phyloP scores from a whole-genome alignment of 1,140 invertebrate species.

The Calycopis cecrops region DNA sequence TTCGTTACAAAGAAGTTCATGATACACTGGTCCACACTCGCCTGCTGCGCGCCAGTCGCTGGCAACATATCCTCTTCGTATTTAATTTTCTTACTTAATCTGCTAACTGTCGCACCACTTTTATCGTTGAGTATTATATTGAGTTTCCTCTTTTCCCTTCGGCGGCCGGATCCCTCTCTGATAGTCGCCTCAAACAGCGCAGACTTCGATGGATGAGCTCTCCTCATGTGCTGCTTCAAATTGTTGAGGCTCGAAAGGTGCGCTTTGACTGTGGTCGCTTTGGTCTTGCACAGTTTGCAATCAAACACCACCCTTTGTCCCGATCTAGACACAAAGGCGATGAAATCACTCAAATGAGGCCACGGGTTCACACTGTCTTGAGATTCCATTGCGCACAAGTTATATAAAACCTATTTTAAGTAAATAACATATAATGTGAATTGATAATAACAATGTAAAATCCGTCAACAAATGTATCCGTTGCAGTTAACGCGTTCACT shows the following conservation, averaged over 20 bases:
- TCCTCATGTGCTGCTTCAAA: constrained; percentile 19
- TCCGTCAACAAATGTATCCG: too few species aligned
- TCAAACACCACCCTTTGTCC: neutral
- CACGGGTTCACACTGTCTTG: neutral
- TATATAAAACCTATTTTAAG: too few species aligned
- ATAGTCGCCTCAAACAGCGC: too few species aligned
- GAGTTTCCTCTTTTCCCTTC: too few species aligned
- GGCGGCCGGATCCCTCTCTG: too few species aligned
- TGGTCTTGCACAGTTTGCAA: neutral
- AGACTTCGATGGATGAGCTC: too few species aligned
- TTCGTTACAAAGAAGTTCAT: neutral
- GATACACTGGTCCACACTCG: constrained; percentile 1
- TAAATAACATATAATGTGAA: too few species aligned
- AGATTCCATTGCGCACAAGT: too few species aligned
- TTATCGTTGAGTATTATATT: constrained; percentile 1
- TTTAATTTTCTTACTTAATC: neutral
- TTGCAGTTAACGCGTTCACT: too few species aligned
- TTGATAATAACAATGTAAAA: too few species aligned
- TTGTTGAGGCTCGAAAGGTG: constrained; percentile 1
- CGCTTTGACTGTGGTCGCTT: constrained; percentile 15
- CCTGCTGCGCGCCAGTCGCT: neutral
- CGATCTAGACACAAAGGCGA: neutral
- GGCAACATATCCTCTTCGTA: neutral
- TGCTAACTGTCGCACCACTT: constrained; percentile 8
- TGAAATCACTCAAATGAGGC: neutral